Evolutionary conservation across 2,888 invertebrate genomes (phyloP).

Genomic region (Thymelicus lineola): DNA sequence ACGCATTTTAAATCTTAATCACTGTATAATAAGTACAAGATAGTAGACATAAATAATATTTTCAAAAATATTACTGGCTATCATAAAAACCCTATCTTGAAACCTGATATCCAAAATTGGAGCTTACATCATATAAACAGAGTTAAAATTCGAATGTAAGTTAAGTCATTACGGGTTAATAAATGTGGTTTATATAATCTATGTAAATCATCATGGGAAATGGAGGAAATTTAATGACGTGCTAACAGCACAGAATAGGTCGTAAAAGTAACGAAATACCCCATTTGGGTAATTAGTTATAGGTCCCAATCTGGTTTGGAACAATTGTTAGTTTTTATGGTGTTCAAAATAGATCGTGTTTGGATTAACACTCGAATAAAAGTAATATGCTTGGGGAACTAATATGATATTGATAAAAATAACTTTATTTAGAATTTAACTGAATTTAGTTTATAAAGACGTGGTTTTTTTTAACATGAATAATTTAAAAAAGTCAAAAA

Average conservation of each 20-base stretch:
- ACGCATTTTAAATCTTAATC: background rate
- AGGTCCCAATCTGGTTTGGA: constrained; percentile 26
- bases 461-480: no score
- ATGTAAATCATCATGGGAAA: constrained; percentile 35
- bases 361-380: background rate
- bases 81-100: background rate
- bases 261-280: constrained; percentile 32
- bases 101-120: background rate
- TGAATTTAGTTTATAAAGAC: no score
- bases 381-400: constrained; percentile 43
- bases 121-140: background rate
- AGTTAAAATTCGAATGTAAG: constrained; percentile 3
- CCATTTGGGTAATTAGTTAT: constrained; percentile 33
- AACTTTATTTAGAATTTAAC: no score
- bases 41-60: constrained; percentile 10
- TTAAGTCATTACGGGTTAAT: constrained; percentile 4
- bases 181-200: constrained; percentile 25
- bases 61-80: background rate
- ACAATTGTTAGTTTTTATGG: constrained; percentile 32
- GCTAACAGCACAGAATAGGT: constrained; percentile 27
- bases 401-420: constrained; percentile 48
- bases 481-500: no score
- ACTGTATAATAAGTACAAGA: background rate
- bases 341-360: constrained; percentile 16
- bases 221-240: constrained; percentile 25